Base-by-base conservation (phyloP, 2,888 invertebrate genomes). In the Dorcus hopei region DNA sequence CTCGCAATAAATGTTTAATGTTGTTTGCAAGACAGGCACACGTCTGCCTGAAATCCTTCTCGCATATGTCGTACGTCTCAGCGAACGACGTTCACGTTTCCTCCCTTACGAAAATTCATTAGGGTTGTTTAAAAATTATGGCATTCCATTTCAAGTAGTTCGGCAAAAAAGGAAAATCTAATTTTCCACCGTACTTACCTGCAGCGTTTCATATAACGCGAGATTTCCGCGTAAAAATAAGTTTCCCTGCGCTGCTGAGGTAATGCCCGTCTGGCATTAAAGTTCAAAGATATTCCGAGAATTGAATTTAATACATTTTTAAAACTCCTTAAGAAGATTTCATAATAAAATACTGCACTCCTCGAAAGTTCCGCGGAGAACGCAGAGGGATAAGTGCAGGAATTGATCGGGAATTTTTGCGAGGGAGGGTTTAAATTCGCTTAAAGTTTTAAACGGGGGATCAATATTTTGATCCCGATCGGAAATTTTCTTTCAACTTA, bases 371-470 rank as follows among this genome's bases (percentile, higher is more conserved):
- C 38, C 50, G 38, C 40, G 16, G 41, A 55, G 50, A 49, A 49
- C 50, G 49, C 38, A 49, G 26, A 19, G 33, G 49, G 48, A 49
- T 55, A 49, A 43, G 49, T 49, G 55, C 50, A 50, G 49, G 43
- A 55, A 55, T 55, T 55, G 55, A 55, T 55, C 50, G 14, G 26
- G 55, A 50, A 61, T 60, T 60, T 60, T 58, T 58, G 50, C 58
- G 58, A 19, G 19, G 61, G 54, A 63, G 63, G 57, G 60, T 57
- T 52, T 52, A 63, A 65, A 65, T 65, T 65, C 65, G 63, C 63
- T 65, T 65, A 65, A 65, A 65, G 61, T 65, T 65, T 63, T 63
- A 65, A 65, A 59, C 62, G 61, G 53, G 58, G 61, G 65, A 55
- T 55, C 55, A 50, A 41, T 55, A 50, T 42, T 55, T 55, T 47